phyloP scores from a whole-genome alignment of 2,797 vertebrate species.

The Taeniopygia guttata region DNA sequence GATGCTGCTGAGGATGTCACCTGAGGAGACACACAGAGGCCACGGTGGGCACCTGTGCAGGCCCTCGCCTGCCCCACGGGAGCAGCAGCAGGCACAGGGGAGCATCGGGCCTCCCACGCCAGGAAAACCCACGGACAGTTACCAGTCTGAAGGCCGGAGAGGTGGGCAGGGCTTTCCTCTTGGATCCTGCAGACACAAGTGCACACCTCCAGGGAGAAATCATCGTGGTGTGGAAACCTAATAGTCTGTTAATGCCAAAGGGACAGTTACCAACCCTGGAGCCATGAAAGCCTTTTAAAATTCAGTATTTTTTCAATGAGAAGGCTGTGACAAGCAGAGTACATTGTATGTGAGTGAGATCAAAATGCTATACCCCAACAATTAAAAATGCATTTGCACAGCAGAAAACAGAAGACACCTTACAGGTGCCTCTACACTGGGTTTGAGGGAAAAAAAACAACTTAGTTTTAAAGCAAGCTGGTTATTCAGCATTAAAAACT shows the following conservation, averaged over 20 bases:
- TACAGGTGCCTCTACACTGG: not conserved
- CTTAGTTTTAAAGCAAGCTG: not conserved
- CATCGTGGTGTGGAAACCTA: conserved; percentile 76
- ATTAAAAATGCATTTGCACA: not conserved
- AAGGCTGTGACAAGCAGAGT: not conserved
- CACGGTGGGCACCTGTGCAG: accelerated
- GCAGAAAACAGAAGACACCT: not conserved
- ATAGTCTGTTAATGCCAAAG: conserved; percentile 77
- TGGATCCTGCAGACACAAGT: conserved; percentile 85
- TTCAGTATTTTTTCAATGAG: not conserved
- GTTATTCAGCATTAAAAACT: not conserved
- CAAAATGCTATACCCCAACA: too few relatives aligned
- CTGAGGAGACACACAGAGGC: conserved; percentile 60
- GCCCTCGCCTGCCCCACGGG: accelerated
- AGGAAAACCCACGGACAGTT: not conserved
- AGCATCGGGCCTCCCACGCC: not conserved
- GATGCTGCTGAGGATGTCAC: conserved; percentile 86
- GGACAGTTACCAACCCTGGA: not conserved
- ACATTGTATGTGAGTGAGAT: not conserved
- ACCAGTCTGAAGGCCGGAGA: conserved; percentile 88
- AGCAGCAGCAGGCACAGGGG: not conserved
- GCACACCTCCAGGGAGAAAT: conserved; percentile 78
- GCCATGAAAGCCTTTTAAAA: not conserved
- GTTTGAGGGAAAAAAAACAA: not conserved
- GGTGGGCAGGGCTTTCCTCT: conserved; percentile 85